A percentile compares a stretch with the other conserved stretches of the same genome.
These are phyloP conservation scores for Cheiracanthium punctorium DNA, from an alignment of 2,888 invertebrate genomes.

Conservation along the genomic window DNA sequence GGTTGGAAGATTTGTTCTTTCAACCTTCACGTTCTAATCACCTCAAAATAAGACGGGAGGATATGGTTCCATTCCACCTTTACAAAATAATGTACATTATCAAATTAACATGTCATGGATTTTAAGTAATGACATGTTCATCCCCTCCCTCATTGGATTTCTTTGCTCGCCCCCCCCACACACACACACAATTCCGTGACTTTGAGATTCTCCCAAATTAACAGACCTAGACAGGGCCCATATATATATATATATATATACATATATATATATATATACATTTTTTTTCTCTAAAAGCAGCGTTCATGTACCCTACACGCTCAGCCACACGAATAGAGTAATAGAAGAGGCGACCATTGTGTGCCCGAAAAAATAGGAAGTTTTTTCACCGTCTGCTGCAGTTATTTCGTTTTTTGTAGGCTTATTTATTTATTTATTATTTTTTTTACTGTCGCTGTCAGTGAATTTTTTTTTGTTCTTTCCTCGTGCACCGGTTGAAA, in stretches of 20 bases:
- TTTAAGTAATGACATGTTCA: no score
- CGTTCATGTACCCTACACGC: slow-evolving; percentile 19
- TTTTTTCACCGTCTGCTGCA: slow-evolving; percentile 28
- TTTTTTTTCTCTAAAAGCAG: background rate
- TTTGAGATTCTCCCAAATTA: background rate
- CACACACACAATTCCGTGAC: slow-evolving; percentile 8
- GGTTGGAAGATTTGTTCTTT: no score
- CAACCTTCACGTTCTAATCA: no score
- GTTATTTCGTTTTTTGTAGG: background rate
- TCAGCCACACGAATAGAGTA: background rate
- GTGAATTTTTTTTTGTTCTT: slow-evolving; percentile 1
- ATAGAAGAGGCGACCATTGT: slow-evolving; percentile 13
- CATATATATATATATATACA: no score
- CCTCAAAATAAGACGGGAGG: no score
- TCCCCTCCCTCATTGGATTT: no score
- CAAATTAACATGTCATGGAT: no score
- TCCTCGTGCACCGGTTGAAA: background rate
- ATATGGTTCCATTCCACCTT: no score
- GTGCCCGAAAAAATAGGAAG: slow-evolving; percentile 19
- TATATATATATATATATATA: no score
- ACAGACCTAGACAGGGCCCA: slow-evolving; percentile 13
- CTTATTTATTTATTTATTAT: background rate
- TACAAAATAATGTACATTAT: no score
- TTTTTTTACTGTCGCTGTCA: background rate
- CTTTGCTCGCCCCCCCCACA: no score